Percentiles rank a stretch among this genome's conserved stretches.
phyloP scores from a whole-genome alignment of 2,797 vertebrate species.

The Gambelia wislizenii region DNA sequence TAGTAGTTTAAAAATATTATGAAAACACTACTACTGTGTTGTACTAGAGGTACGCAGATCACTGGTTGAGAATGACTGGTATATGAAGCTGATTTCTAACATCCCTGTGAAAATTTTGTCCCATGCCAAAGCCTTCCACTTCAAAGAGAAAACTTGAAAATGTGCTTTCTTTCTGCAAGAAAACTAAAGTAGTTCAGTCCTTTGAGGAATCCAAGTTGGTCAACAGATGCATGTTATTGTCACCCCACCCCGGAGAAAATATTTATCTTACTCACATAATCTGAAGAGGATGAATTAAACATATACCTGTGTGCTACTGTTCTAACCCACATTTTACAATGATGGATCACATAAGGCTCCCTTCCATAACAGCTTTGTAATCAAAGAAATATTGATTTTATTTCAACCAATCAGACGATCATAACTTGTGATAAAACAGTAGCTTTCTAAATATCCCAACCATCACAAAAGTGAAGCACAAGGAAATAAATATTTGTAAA shows the following conservation, averaged over 20 bases:
- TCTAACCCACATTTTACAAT: conserved; percentile 55
- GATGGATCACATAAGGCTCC: background rate
- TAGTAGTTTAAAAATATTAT: too few species aligned
- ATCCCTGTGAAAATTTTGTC: background rate
- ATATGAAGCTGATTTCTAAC: background rate
- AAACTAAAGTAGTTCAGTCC: background rate
- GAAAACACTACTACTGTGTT: too few species aligned
- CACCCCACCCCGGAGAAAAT: background rate
- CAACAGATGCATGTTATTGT: background rate
- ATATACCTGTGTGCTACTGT: conserved; percentile 24
- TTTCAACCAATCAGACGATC: conserved; percentile 53
- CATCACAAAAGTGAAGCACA: conserved; percentile 42
- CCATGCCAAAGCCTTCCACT: background rate
- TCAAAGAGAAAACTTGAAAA: background rate
- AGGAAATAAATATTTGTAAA: conserved; percentile 50
- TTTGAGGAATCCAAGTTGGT: background rate
- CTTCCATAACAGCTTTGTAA: background rate
- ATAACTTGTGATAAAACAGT: conserved; percentile 27
- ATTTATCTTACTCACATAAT: conserved; percentile 8
- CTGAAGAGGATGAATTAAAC: conserved; percentile 33
- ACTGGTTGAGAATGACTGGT: too few species aligned
- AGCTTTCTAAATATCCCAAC: conserved; percentile 54
- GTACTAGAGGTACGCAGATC: too few species aligned
- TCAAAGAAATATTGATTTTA: conserved; percentile 46
- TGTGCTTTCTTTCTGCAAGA: background rate